A percentile compares a stretch with the other conserved stretches of the same genome.
phyloP scores from a whole-genome alignment of 1,140 invertebrate species.

The Delia radicum region DNA sequence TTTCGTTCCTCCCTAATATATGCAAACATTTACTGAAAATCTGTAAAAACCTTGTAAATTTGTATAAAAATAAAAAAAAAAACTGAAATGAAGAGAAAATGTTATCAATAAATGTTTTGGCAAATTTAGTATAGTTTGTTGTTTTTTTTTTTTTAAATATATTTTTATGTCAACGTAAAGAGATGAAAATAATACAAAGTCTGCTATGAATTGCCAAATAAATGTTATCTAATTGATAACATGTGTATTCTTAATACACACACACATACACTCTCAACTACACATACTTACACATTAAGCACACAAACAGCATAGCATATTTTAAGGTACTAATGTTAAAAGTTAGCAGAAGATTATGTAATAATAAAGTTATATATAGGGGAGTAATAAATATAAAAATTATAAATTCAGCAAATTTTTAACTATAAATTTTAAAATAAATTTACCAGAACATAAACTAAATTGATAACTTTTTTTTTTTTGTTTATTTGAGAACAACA shows the following conservation, averaged over 20 bases:
- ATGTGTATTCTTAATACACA: no score
- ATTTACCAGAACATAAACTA: no score
- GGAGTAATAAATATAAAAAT: not conserved
- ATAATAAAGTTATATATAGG: not conserved
- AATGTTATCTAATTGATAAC: conserved; percentile 14
- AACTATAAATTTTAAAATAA: not conserved
- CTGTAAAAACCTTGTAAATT: not conserved
- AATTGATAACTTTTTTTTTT: no score
- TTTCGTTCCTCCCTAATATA: not conserved
- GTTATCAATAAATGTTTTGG: conserved; percentile 2
- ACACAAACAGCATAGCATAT: not conserved
- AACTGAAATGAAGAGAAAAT: not conserved
- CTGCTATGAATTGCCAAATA: conserved; percentile 16
- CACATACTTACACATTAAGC: not conserved
- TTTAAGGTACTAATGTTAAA: not conserved
- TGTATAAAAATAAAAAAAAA: not conserved
- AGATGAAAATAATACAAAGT: not conserved
- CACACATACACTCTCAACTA: not conserved
- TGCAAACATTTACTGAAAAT: not conserved
- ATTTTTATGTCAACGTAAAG: not conserved
- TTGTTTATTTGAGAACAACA: not conserved
- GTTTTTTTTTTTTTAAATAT: no score
- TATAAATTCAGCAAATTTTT: not conserved
- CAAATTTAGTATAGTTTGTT: not conserved
- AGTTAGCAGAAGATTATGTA: no score